Percentiles rank a stretch among this genome's conserved stretches.
Conservation (phyloP, 1,140 invertebrate species). For the Gonioctena quinquepunctata region DNA sequence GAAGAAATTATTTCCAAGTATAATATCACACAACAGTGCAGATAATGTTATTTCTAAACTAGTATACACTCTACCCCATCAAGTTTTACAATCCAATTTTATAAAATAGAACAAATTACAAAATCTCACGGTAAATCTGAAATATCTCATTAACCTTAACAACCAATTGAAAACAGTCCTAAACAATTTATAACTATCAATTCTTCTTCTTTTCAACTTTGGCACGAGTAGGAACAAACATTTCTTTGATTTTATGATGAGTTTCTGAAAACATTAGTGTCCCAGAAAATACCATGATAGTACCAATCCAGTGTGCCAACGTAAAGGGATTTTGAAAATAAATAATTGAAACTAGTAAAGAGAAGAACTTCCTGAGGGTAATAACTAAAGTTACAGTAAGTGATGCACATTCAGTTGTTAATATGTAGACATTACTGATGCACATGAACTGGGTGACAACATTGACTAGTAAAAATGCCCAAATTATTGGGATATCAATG, state of each 20-base stretch:
- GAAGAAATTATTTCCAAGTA: too few species aligned
- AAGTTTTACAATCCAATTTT: too few species aligned
- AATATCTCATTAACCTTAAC: too few species aligned
- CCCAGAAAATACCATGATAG: conserved; percentile 87
- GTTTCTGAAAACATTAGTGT: conserved; percentile 91
- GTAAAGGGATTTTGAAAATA: conserved; percentile 97
- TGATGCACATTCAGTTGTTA: conserved; percentile 93
- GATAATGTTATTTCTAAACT: too few species aligned
- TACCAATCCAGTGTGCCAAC: conserved; percentile 89
- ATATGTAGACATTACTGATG: conserved; percentile 90
- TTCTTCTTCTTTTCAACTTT: not conserved
- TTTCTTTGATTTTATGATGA: conserved; percentile 13
- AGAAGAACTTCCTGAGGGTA: conserved; percentile 94
- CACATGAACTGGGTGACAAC: conserved; percentile 93
- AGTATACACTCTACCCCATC: too few species aligned
- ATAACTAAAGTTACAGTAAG: conserved; percentile 95
- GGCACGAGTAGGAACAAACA: not conserved
- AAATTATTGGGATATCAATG: conserved; percentile 70
- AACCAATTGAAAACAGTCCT: not conserved
- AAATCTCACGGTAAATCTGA: too few species aligned
- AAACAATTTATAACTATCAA: not conserved
- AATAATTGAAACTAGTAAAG: conserved; percentile 91
- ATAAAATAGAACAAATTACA: too few species aligned
- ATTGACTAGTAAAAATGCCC: conserved; percentile 83
- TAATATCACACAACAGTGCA: too few species aligned